A percentile compares a stretch with the other conserved stretches of the same genome.
phyloP scores from a whole-genome alignment of 2,113 vertebrate species.

The Aptenodytes forsteri region DNA sequence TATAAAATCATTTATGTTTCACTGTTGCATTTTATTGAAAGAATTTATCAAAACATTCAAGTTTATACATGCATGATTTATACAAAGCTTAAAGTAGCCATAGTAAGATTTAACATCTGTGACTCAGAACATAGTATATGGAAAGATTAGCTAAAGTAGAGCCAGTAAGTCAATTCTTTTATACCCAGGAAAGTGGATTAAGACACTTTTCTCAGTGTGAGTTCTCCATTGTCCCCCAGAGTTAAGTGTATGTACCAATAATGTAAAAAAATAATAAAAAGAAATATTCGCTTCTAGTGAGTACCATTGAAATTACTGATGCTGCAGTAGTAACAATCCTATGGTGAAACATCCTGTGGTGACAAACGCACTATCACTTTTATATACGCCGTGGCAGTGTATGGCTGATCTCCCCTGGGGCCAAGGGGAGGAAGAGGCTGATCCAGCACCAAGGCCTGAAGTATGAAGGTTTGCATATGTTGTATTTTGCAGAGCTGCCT shows the following conservation, averaged over 20 bases:
- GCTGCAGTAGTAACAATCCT: neutral
- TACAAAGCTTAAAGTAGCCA: neutral
- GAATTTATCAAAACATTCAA: neutral
- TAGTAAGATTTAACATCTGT: neutral
- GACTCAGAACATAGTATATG: neutral
- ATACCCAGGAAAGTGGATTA: neutral
- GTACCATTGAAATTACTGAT: neutral
- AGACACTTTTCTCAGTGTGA: neutral
- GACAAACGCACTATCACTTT: neutral
- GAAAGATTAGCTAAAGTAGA: neutral
- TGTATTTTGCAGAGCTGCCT: neutral
- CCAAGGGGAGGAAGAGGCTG: neutral
- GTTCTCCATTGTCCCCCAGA: neutral
- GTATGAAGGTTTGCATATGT: neutral
- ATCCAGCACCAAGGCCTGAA: neutral
- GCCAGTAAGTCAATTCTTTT: neutral
- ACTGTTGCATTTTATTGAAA: conserved; percentile 19
- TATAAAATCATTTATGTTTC: neutral
- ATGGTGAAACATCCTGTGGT: neutral
- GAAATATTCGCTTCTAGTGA: neutral
- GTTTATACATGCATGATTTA: neutral
- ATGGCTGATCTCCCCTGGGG: neutral
- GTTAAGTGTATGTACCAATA: neutral
- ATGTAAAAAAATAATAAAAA: neutral
- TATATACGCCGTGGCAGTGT: neutral